Evolutionary conservation across 2,888 invertebrate species (phyloP), one percentile per base, ranked within the genome.

Genomic region (Harpalus rufipes): DNA sequence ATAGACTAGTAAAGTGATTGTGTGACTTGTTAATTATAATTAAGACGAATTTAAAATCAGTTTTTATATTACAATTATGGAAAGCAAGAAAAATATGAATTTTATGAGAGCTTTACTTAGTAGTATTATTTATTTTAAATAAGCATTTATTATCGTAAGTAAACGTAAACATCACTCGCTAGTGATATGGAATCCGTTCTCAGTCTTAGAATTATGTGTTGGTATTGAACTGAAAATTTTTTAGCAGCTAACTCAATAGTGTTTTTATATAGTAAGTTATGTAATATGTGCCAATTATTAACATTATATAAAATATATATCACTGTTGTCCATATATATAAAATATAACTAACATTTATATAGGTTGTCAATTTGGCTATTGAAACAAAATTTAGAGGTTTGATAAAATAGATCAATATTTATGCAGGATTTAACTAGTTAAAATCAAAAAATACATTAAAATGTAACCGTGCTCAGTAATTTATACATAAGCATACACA

Each of bases 261-360:
- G 80, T 85, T 85, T 74, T 85, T 85, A 85, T 85, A 85, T 85
- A 80, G 80, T 68, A 80, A 76, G 80, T 84, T 78, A 84, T 80
- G 80, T 84, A 84, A 63, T 63, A 79, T 84, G 84, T 84, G 84
- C 84, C 84, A 84, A 84, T 84, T 84, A 84, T 84, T 78, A 84
- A 61, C 59, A 83, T 80, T 74, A 83, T 83, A 83, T 68, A 84
- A 79, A 84, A 68, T 79, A 80, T 84, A 84, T 84, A 85, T 84
- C 84, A 78, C 84, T 85, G 85, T 85, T 85, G 85, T 85, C 85
- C 85, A 85, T 80, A 80, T 78, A 78, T 78, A 78, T 41, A 44
- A 81, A 83, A 61, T 83, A 44, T 84, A 85, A 79, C 68, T 68
- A 79, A 78, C 61, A 79, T 79, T 63, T 63, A 84, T 78, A 78